A percentile compares a stretch with the other conserved stretches of the same genome.
Evolutionary conservation across 53 echinoderm and acorn worm species (phyloP).

Genomic region (Pentamera pediparva): DNA sequence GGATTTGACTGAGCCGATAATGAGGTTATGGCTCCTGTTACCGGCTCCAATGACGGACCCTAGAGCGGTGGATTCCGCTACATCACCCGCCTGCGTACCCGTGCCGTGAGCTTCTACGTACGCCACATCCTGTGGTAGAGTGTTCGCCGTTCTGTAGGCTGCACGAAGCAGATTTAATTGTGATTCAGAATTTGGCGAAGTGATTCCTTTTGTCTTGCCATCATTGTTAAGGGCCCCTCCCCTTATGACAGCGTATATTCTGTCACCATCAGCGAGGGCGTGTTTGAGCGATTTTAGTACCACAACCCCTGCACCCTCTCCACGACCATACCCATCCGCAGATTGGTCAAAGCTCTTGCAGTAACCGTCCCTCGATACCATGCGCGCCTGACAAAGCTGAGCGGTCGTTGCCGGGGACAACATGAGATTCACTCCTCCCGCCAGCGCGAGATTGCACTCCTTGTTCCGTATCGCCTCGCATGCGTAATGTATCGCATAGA

Average conservation of each 20-base stretch:
- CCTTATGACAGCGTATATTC: constrained; percentile 39
- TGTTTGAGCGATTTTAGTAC: constrained; percentile 31
- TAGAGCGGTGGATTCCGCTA: constrained; percentile 33
- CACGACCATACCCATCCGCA: constrained; percentile 36
- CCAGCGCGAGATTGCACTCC: constrained; percentile 35
- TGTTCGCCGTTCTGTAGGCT: constrained; percentile 26
- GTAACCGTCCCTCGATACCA: constrained; percentile 39
- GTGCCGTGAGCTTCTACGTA: constrained; percentile 57
- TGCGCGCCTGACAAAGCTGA: constrained; percentile 33
- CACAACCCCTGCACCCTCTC: constrained; percentile 35
- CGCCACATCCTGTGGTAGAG: constrained; percentile 24
- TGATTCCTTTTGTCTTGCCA: constrained; percentile 38
- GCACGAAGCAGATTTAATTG: constrained; percentile 12
- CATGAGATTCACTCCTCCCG: constrained; percentile 23
- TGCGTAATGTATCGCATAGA: constrained; percentile 36
- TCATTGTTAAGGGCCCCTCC: constrained; percentile 51
- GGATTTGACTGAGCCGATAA: constrained; percentile 34
- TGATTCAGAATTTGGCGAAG: constrained; percentile 28
- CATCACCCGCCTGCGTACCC: constrained; percentile 43
- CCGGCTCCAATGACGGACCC: constrained; percentile 27
- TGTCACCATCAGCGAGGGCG: constrained; percentile 30
- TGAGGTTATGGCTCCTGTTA: neutral
- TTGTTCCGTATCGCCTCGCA: constrained; percentile 33
- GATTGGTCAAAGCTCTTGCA: constrained; percentile 43
- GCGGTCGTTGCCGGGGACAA: constrained; percentile 12